Evolutionary conservation across 2,888 invertebrate genomes (phyloP).

Genomic region (Caenorhabditis japonica): DNA sequence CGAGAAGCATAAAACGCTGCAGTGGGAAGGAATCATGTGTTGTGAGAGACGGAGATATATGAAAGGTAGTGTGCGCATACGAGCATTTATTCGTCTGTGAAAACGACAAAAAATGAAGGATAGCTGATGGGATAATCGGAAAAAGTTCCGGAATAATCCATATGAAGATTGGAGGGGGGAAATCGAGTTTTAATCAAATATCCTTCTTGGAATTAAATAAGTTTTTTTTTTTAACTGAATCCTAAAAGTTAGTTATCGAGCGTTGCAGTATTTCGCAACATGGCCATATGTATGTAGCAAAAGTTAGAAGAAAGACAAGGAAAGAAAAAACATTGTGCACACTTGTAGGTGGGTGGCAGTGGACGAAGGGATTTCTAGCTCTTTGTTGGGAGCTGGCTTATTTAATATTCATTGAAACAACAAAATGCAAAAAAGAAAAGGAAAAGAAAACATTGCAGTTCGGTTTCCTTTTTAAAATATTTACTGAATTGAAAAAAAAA

Average conservation of each 20-base stretch:
- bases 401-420: conserved; percentile 11
- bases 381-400: conserved; percentile 1
- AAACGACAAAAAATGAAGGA: not conserved
- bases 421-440: not conserved
- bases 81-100: conserved; percentile 8
- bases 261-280: not conserved
- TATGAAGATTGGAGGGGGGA: too few species aligned
- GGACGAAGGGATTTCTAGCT: too few species aligned
- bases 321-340: conserved; percentile 1
- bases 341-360: conserved; percentile 12
- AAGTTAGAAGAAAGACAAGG: not conserved
- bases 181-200: too few species aligned
- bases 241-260: too few species aligned
- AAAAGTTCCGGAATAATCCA: conserved; percentile 4
- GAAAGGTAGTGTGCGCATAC: conserved; percentile 25
- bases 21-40: conserved; percentile 7
- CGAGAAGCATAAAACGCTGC: not conserved
- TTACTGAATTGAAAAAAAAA: too few species aligned
- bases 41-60: conserved; percentile 6
- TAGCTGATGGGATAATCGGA: conserved; percentile 8
- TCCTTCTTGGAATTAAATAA: too few species aligned
- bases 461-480: too few species aligned
- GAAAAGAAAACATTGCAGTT: too few species aligned
- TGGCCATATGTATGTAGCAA: conserved; percentile 1
- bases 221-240: too few species aligned